Percentiles rank a stretch among this genome's conserved stretches.
These are phyloP conservation scores for Drosophila gunungcola DNA, from an alignment of 1,140 invertebrate species.

Conservation along the genomic window DNA sequence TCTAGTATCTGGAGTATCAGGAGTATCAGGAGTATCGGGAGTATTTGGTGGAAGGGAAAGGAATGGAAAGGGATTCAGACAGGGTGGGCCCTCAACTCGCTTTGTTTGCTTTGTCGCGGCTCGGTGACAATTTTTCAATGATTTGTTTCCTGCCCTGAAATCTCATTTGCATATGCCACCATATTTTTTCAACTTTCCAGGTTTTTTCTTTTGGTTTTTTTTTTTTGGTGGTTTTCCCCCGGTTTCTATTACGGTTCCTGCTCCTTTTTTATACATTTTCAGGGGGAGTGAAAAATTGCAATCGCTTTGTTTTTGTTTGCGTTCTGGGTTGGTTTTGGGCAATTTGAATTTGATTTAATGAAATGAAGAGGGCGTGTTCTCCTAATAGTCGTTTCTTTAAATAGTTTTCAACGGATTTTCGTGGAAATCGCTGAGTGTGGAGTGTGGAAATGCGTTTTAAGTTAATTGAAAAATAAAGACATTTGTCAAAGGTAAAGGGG, in stretches of 20 bases:
- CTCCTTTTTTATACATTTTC: constrained; percentile 15
- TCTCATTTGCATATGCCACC: constrained; percentile 80
- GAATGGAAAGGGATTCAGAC: constrained; percentile 6
- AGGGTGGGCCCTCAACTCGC: constrained; percentile 19
- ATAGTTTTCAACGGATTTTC: constrained; percentile 30
- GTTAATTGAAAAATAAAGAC: constrained; percentile 2
- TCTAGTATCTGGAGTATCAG: constrained; percentile 1
- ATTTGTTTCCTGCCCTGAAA: constrained; percentile 73
- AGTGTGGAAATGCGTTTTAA: not conserved
- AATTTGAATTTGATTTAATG: constrained; percentile 66
- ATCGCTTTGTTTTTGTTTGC: constrained; percentile 60
- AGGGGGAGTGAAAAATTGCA: constrained; percentile 69
- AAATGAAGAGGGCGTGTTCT: constrained; percentile 61
- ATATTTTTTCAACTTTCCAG: constrained; percentile 57
- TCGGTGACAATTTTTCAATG: constrained; percentile 84
- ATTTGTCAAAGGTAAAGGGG: not conserved
- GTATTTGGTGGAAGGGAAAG: not conserved
- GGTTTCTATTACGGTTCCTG: constrained; percentile 4
- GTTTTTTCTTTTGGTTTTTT: constrained; percentile 33
- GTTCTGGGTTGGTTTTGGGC: constrained; percentile 34
- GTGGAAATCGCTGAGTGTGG: constrained; percentile 1
- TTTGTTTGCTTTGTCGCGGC: constrained; percentile 59
- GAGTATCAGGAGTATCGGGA: not conserved
- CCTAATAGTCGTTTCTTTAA: constrained; percentile 47
- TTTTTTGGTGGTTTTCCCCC: not conserved